phyloP scores from a whole-genome alignment of 2,113 vertebrate genomes.

The Festucalex cinctus region DNA sequence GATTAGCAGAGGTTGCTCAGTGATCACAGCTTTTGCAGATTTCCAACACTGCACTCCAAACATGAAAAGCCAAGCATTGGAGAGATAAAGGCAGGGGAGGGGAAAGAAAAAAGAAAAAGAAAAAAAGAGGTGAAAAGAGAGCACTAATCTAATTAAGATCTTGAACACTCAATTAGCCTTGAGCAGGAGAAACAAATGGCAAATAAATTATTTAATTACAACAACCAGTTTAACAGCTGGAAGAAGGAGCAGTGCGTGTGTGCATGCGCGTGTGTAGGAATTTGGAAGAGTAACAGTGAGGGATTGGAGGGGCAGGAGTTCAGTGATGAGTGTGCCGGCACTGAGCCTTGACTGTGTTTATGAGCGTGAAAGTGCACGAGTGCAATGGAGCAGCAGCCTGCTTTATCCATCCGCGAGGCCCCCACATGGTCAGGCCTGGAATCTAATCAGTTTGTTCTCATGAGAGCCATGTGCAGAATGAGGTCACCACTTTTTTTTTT shows the following conservation, averaged over 20 bases:
- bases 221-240: slow-evolving; percentile 63
- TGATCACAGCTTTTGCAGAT: slow-evolving; percentile 21
- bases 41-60: slow-evolving; percentile 13
- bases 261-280: slow-evolving; percentile 14
- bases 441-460: slow-evolving; percentile 38
- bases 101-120: background rate
- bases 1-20: slow-evolving; percentile 19
- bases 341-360: slow-evolving; percentile 65
- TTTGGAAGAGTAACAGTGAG: slow-evolving; percentile 35
- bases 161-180: slow-evolving; percentile 68
- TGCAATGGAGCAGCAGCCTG: slow-evolving; percentile 53
- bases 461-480: slow-evolving; percentile 23
- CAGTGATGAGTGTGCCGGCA: slow-evolving; percentile 52
- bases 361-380: slow-evolving; percentile 55
- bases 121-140: slow-evolving; percentile 44
- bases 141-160: slow-evolving; percentile 68
- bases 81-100: slow-evolving; percentile 42
- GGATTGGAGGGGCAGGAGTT: slow-evolving; percentile 52
- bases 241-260: slow-evolving; percentile 45
- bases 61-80: slow-evolving; percentile 30
- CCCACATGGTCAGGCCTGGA: slow-evolving; percentile 45
- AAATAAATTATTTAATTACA: slow-evolving; percentile 67
- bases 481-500: slow-evolving; percentile 28
- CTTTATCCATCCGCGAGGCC: slow-evolving; percentile 52
- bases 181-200: slow-evolving; percentile 64